Evolutionary conservation across 2,888 invertebrate species (phyloP).

Genomic region (Ptycholaimellus sp.): DNA sequence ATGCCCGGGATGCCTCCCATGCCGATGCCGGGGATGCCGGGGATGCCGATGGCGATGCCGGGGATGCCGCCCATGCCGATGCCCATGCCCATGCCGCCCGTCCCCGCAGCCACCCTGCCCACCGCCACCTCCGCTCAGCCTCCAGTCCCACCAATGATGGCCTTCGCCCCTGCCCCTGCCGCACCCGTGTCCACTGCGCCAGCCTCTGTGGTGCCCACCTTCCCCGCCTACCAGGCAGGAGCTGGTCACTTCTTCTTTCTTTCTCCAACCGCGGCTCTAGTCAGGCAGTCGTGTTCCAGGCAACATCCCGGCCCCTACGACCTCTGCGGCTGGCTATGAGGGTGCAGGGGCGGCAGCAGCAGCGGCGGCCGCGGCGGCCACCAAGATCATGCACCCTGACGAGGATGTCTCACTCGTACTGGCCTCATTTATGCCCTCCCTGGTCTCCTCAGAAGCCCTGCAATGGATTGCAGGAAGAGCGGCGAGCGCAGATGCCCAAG

Average conservation of each 20-base stretch:
- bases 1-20: conserved; percentile 10
- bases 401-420: conserved; percentile 57
- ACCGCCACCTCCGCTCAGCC: conserved; percentile 5
- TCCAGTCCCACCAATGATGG: conserved; percentile 10
- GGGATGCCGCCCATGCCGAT: conserved; percentile 21
- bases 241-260: no score
- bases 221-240: no score
- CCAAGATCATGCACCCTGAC: conserved; percentile 66
- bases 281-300: no score
- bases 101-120: neutral
- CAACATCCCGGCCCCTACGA: no score
- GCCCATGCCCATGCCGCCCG: neutral
- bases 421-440: no score
- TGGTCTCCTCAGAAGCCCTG: no score
- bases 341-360: no score
- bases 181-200: neutral
- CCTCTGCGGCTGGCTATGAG: no score
- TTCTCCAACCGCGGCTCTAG: no score
- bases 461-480: no score
- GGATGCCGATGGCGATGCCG: conserved; percentile 6
- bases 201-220: no score
- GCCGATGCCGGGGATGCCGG: conserved; percentile 4
- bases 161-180: neutral
- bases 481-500: no score
- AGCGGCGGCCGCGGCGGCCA: conserved; percentile 13